These are phyloP conservation scores for Entomyzon cyanotis DNA, from an alignment of 2,113 vertebrate species.

Conservation along the genomic window DNA sequence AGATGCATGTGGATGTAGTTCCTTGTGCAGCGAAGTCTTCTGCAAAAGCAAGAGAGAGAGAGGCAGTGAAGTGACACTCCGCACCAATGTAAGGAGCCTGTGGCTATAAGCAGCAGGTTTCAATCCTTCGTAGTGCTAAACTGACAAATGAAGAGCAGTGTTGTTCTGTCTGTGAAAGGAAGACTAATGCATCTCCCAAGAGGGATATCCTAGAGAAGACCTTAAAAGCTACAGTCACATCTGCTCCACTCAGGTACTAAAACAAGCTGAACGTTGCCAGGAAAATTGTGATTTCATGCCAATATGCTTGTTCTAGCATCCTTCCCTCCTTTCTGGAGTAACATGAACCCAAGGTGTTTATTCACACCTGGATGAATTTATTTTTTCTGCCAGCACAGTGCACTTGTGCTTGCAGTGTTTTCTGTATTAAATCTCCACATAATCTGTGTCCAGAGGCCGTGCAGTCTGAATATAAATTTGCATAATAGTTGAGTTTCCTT, in stretches of 20 bases:
- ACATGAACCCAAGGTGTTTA: background rate
- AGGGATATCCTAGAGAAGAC: background rate
- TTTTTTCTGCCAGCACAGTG: background rate
- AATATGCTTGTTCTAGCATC: background rate
- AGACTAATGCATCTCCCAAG: background rate
- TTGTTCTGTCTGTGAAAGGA: background rate
- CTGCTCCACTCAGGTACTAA: background rate
- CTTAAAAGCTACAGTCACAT: background rate
- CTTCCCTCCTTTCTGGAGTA: background rate
- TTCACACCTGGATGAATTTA: background rate
- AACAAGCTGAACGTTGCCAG: background rate
- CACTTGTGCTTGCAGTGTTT: background rate
- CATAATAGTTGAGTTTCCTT: background rate
- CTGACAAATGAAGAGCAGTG: background rate
- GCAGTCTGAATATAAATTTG: background rate
- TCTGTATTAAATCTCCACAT: background rate
- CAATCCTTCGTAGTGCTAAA: background rate
- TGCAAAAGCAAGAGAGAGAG: slow-evolving; percentile 47
- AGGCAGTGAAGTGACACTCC: background rate
- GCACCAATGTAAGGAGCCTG: background rate
- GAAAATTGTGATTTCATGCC: background rate
- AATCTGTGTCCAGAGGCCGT: background rate
- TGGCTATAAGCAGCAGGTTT: background rate
- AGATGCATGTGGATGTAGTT: slow-evolving; percentile 97
- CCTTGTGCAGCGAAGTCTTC: slow-evolving; percentile 90